Conservation (phyloP, 2,888 invertebrate species). For the Apocheima hispidaria region DNA sequence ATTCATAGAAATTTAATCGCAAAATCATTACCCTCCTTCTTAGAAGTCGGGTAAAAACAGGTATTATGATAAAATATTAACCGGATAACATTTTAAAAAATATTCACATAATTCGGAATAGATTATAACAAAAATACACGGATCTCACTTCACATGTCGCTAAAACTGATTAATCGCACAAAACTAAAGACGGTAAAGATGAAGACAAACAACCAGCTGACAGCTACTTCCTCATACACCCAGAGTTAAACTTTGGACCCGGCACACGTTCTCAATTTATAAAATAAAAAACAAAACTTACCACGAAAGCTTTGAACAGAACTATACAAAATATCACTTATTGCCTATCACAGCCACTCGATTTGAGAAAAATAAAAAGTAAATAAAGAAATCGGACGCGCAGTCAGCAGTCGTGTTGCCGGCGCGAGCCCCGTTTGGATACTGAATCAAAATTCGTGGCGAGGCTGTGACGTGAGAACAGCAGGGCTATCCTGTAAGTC, state of each 20-base stretch:
- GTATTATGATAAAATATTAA: not conserved
- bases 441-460: slow-evolving; percentile 59
- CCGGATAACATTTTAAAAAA: not conserved
- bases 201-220: slow-evolving; percentile 31
- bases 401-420: slow-evolving; percentile 54
- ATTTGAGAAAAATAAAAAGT: slow-evolving; percentile 46
- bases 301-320: slow-evolving; percentile 51
- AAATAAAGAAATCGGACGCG: slow-evolving; percentile 44
- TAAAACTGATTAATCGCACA: slow-evolving; percentile 27
- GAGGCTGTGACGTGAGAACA: slow-evolving; percentile 35
- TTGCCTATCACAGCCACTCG: slow-evolving; percentile 67
- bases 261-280: slow-evolving; percentile 45
- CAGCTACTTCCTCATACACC: slow-evolving; percentile 30
- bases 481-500: too few species aligned
- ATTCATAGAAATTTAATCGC: too few species aligned
- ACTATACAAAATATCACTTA: slow-evolving; percentile 65
- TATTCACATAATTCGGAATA: not conserved
- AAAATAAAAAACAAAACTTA: slow-evolving; percentile 50
- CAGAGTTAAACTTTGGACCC: slow-evolving; percentile 37
- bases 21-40: too few species aligned
- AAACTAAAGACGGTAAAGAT: slow-evolving; percentile 33
- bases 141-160: slow-evolving; percentile 2
- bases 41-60: too few species aligned
- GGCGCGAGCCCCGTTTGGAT: slow-evolving; percentile 65
- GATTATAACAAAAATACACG: not conserved